These are phyloP conservation scores for Vespertilio murinus DNA, from an alignment of 2,797 vertebrate genomes.

Conservation along the genomic window DNA sequence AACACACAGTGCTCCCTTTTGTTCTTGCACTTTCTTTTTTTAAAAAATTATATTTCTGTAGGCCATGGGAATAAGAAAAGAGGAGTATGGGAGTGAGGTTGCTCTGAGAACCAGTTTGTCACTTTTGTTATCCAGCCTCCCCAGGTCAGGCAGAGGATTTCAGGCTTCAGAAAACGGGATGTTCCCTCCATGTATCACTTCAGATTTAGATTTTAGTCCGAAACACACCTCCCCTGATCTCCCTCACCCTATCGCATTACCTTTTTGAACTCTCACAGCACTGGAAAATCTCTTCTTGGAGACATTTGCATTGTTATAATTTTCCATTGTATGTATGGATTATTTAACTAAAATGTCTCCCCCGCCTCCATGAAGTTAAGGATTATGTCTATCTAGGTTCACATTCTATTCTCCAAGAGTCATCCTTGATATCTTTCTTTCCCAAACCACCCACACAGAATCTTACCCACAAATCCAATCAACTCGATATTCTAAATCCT, in stretches of 20 bases:
- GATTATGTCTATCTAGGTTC: background rate
- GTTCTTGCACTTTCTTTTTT: background rate
- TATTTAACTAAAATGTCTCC: background rate
- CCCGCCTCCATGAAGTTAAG: background rate
- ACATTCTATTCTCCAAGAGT: background rate
- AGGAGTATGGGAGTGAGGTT: background rate
- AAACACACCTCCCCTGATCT: background rate
- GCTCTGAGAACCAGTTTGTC: background rate
- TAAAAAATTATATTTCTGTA: background rate
- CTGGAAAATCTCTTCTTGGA: background rate
- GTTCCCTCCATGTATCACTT: background rate
- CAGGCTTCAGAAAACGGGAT: background rate
- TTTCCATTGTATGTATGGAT: background rate
- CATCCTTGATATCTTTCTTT: background rate
- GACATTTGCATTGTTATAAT: background rate
- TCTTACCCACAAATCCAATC: background rate
- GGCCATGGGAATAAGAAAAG: background rate
- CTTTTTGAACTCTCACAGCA: background rate
- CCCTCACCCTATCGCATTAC: background rate
- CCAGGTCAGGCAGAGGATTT: background rate
- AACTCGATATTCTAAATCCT: background rate
- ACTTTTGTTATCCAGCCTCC: background rate
- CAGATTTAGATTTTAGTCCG: background rate
- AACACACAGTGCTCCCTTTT: background rate
- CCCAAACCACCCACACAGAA: background rate